phyloP scores from a whole-genome alignment of 2,797 vertebrate genomes.

The Microctenopoma stevenorrisi region DNA sequence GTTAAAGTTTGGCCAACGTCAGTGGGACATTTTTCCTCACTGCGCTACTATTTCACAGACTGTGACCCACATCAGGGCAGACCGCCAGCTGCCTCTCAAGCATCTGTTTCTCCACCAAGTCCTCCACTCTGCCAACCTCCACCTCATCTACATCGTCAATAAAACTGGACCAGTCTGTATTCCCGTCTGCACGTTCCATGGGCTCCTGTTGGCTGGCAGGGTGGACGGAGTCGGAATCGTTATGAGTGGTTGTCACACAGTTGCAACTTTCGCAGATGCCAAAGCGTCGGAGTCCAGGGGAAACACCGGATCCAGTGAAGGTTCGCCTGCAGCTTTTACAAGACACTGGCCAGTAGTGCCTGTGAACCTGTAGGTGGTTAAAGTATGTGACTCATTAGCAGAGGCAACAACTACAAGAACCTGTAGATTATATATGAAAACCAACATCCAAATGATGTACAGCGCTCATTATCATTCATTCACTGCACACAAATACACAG shows the following conservation, averaged over 20 bases:
- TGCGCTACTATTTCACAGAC: constrained; percentile 35
- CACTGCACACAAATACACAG: constrained; percentile 12
- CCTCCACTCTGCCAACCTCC: constrained; percentile 87
- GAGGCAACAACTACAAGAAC: neutral
- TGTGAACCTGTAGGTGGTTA: constrained; percentile 87
- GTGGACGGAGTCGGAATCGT: constrained; percentile 86
- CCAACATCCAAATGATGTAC: constrained; percentile 1
- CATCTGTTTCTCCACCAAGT: constrained; percentile 87
- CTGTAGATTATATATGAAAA: neutral
- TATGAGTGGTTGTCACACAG: constrained; percentile 90
- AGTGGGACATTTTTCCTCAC: constrained; percentile 1
- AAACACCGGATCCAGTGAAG: constrained; percentile 88
- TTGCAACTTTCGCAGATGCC: constrained; percentile 95
- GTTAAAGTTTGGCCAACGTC: constrained; percentile 14
- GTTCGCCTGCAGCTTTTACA: constrained; percentile 95
- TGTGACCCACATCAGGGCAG: constrained; percentile 58
- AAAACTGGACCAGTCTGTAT: constrained; percentile 92
- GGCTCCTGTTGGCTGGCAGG: constrained; percentile 84
- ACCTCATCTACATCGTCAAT: constrained; percentile 96
- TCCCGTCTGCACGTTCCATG: constrained; percentile 85
- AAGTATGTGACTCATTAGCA: neutral
- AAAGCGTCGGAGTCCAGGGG: constrained; percentile 90
- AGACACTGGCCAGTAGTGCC: constrained; percentile 92
- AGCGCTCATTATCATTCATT: neutral
- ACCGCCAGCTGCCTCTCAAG: constrained; percentile 75